A percentile compares a stretch with the other conserved stretches of the same genome.
These are phyloP conservation scores for Chloroclysta siterata DNA, from an alignment of 2,888 invertebrate species.

Conservation along the genomic window DNA sequence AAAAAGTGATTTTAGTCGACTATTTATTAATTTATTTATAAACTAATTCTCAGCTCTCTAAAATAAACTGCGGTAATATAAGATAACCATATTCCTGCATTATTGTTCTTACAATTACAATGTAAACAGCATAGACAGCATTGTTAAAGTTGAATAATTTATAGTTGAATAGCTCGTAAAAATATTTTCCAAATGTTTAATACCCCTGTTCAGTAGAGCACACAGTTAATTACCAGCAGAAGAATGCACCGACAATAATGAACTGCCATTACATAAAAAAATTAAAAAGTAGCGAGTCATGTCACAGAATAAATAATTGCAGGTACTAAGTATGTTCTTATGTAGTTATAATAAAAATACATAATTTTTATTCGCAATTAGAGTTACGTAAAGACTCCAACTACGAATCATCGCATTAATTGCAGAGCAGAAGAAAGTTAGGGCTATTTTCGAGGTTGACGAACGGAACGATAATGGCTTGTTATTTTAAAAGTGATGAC, in stretches of 20 bases:
- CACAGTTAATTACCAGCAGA: slow-evolving; percentile 25
- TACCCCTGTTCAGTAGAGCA: slow-evolving; percentile 10
- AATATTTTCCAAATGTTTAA: slow-evolving; percentile 29
- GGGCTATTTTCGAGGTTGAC: slow-evolving; percentile 50
- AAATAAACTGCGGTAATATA: neutral
- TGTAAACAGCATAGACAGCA: slow-evolving; percentile 40
- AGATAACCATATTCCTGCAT: neutral
- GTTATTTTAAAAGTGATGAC: neutral
- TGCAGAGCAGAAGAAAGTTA: slow-evolving; percentile 48
- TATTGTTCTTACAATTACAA: slow-evolving; percentile 31
- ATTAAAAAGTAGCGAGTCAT: slow-evolving; percentile 10
- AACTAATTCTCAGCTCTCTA: neutral
- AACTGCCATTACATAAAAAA: slow-evolving; percentile 17
- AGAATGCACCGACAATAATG: slow-evolving; percentile 16
- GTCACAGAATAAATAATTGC: slow-evolving; percentile 1
- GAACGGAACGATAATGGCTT: slow-evolving; percentile 47
- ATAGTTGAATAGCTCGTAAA: slow-evolving; percentile 47
- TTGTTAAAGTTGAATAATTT: slow-evolving; percentile 47
- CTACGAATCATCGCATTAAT: slow-evolving; percentile 50
- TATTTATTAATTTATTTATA: neutral
- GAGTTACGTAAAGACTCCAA: slow-evolving; percentile 41
- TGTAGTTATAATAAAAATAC: slow-evolving; percentile 14
- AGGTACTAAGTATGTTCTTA: neutral
- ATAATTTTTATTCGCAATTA: slow-evolving; percentile 30
- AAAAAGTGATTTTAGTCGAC: too few species aligned